These are phyloP conservation scores for Yponomeuta evonymella DNA, from an alignment of 2,888 invertebrate genomes.

Conservation along the genomic window DNA sequence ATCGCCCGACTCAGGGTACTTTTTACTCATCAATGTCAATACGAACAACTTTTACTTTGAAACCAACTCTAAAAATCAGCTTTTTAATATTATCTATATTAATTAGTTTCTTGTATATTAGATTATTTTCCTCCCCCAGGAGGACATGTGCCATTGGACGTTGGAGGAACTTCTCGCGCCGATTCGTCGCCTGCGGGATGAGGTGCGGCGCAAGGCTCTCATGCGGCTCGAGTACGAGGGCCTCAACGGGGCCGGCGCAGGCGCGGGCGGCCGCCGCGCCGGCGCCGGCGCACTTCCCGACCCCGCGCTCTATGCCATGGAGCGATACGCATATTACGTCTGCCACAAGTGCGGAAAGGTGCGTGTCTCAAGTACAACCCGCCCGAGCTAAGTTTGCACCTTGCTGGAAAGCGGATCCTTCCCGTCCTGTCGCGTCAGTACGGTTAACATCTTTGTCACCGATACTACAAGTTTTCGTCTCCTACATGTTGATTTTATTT, in stretches of 20 bases:
- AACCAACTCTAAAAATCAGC: too few relatives aligned
- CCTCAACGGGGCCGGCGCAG: slow-evolving; percentile 78
- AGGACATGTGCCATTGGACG: slow-evolving; percentile 88
- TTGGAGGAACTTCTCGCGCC: slow-evolving; percentile 87
- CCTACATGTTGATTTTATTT: too few relatives aligned
- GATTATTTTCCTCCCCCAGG: slow-evolving; percentile 49
- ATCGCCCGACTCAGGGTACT: too few relatives aligned
- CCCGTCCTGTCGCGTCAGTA: too few relatives aligned
- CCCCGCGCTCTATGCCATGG: slow-evolving; percentile 94
- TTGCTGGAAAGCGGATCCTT: too few relatives aligned
- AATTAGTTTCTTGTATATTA: too few relatives aligned
- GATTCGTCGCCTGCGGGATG: slow-evolving; percentile 87
- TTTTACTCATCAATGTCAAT: too few relatives aligned
- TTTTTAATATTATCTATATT: too few relatives aligned
- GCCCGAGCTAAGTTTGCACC: too few relatives aligned
- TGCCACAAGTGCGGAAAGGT: slow-evolving; percentile 95
- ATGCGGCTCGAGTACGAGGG: slow-evolving; percentile 99
- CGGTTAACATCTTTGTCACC: too few relatives aligned
- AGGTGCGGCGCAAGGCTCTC: slow-evolving; percentile 93
- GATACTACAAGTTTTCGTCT: too few relatives aligned
- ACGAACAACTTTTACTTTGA: too few relatives aligned
- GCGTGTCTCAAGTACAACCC: slow-evolving; percentile 18
- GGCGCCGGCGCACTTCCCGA: slow-evolving; percentile 79
- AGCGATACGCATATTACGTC: slow-evolving; percentile 98
- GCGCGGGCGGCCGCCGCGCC: slow-evolving; percentile 72